A percentile compares a stretch with the other conserved stretches of the same genome.
These are phyloP conservation scores for Heteromyza rotundicornis DNA, from an alignment of 2,888 invertebrate species.

Conservation along the genomic window DNA sequence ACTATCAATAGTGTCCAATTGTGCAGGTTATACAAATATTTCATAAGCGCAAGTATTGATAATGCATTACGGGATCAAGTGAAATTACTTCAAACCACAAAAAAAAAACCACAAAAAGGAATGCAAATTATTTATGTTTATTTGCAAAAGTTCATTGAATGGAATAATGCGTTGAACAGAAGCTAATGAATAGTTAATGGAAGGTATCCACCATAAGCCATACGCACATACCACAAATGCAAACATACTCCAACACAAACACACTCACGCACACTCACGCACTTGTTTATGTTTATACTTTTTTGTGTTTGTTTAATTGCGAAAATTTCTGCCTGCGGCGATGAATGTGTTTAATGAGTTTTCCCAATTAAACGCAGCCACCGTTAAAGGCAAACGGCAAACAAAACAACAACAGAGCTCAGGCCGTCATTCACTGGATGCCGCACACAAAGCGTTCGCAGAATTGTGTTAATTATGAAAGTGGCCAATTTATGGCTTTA, in stretches of 20 bases:
- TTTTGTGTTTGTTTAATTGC: conserved; percentile 11
- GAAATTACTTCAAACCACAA: no score
- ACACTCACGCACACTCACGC: background rate
- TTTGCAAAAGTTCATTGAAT: background rate
- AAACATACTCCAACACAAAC: background rate
- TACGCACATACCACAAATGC: background rate
- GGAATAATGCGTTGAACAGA: background rate
- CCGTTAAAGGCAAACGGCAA: background rate
- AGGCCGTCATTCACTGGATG: background rate
- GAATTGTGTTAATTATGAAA: background rate
- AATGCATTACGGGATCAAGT: no score
- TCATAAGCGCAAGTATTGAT: no score
- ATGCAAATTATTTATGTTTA: no score
- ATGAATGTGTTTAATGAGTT: conserved; percentile 10
- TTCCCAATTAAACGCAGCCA: conserved; percentile 11
- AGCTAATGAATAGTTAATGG: background rate
- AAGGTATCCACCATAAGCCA: background rate
- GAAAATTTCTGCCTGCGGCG: conserved; percentile 7
- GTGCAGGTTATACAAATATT: no score
- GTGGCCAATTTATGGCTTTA: conserved; percentile 9
- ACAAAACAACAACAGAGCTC: background rate
- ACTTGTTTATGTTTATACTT: background rate
- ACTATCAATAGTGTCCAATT: no score
- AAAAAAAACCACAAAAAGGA: background rate
- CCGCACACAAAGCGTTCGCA: background rate